phyloP scores from a whole-genome alignment of 2,888 invertebrate species.

The Unio pictorum region DNA sequence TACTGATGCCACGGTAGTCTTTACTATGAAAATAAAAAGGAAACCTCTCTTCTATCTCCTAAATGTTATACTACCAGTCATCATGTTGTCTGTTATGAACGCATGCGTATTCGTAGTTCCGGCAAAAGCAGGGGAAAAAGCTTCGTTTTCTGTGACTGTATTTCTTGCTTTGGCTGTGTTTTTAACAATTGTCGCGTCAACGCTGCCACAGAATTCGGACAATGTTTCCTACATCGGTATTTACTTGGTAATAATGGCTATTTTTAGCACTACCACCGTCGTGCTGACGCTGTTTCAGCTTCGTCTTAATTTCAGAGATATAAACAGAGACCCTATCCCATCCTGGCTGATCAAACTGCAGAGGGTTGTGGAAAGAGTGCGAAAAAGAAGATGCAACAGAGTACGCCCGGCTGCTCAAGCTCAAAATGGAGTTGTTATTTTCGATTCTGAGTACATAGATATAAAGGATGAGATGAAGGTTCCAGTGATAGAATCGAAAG shows the following conservation, averaged over 20 bases:
- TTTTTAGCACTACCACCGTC: constrained; percentile 29
- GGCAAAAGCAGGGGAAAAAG: constrained; percentile 36
- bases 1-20: constrained; percentile 24
- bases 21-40: constrained; percentile 28
- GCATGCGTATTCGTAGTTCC: constrained; percentile 39
- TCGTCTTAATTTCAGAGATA: constrained; percentile 19
- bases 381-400: too few species aligned
- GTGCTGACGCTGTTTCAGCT: constrained; percentile 28
- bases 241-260: constrained; percentile 32
- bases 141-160: constrained; percentile 35
- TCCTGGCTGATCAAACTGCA: background rate
- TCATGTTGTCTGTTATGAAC: constrained; percentile 32
- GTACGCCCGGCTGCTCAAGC: background rate
- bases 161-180: constrained; percentile 43
- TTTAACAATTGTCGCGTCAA: constrained; percentile 38
- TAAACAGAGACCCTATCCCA: constrained; percentile 16
- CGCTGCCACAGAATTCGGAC: constrained; percentile 36
- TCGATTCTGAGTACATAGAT: too few species aligned
- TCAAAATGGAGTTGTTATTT: background rate
- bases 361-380: constrained; percentile 8
- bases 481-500: constrained; percentile 14
- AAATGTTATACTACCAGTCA: constrained; percentile 35
- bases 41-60: constrained; percentile 39
- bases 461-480: background rate
- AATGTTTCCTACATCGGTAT: constrained; percentile 26